Evolutionary conservation across 2,888 invertebrate genomes (phyloP).

Genomic region (Archips xylosteana): DNA sequence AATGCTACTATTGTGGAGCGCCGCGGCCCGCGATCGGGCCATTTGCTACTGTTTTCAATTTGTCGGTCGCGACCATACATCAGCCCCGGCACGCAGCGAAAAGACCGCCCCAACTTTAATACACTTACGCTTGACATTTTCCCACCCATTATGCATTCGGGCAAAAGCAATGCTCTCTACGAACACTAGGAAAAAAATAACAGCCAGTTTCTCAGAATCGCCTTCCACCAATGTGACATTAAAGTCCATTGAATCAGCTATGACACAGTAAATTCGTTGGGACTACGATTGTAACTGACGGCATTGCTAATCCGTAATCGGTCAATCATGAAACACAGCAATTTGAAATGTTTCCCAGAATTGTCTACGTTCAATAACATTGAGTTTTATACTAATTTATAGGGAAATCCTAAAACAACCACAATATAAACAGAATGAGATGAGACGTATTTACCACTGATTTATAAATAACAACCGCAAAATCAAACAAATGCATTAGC

Average conservation of each 20-base stretch:
- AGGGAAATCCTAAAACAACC: not conserved
- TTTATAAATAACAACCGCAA: constrained; percentile 4
- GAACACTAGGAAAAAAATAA: constrained; percentile 63
- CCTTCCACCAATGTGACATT: constrained; percentile 20
- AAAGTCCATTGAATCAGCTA: constrained; percentile 13
- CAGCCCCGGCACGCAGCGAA: constrained; percentile 69
- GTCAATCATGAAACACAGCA: constrained; percentile 11
- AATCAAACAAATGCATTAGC: not conserved
- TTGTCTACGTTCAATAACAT: not conserved
- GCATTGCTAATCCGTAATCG: constrained; percentile 19
- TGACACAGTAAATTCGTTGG: constrained; percentile 5
- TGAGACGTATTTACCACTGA: not conserved
- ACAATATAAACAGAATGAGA: not conserved
- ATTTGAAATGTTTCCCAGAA: constrained; percentile 3
- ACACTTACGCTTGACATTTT: constrained; percentile 80
- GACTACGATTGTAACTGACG: constrained; percentile 19
- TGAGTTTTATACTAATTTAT: not conserved
- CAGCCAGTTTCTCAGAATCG: constrained; percentile 55
- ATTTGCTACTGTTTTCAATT: constrained; percentile 81
- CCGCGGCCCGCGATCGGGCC: constrained; percentile 68
- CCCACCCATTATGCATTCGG: constrained; percentile 78
- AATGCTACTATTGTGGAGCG: constrained; percentile 59
- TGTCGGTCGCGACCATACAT: constrained; percentile 75
- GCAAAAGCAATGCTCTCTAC: constrained; percentile 68
- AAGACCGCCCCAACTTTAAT: constrained; percentile 72